Conservation (phyloP, 2,888 invertebrate species). For the Spatulosminthurus flaviceps region DNA sequence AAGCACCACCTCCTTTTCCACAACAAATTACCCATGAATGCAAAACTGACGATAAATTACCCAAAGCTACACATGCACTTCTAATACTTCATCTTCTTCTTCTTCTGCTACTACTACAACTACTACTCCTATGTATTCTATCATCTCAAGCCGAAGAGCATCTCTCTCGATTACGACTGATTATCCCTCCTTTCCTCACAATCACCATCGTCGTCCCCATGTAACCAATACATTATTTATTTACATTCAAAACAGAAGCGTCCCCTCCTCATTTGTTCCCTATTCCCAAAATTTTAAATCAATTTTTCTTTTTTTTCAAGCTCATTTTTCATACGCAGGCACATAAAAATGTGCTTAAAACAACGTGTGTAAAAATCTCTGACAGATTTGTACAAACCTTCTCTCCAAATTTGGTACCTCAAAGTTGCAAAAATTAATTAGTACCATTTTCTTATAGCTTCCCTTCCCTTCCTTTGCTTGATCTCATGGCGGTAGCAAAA, state of each 20-base stretch:
- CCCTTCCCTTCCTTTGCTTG: too few species aligned
- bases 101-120: too few species aligned
- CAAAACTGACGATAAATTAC: conserved; percentile 39
- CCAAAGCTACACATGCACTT: not conserved
- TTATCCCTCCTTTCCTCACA: conserved; percentile 13
- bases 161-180: conserved; percentile 4
- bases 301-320: too few species aligned
- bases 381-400: not conserved
- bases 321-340: not conserved
- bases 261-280: not conserved
- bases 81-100: too few species aligned
- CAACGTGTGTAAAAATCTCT: too few species aligned
- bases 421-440: not conserved
- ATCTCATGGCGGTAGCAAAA: too few species aligned
- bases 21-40: conserved; percentile 47
- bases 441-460: not conserved
- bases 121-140: conserved; percentile 19
- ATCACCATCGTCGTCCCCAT: not conserved
- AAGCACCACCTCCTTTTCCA: conserved; percentile 36
- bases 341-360: too few species aligned
- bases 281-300: not conserved
- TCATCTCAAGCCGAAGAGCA: not conserved
- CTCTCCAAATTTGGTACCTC: not conserved
- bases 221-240: not conserved
- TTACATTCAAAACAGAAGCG: conserved; percentile 5